Evolutionary conservation across 2,888 invertebrate genomes (phyloP), one percentile per base, ranked within the genome.

Genomic region (Euplagia quadripunctaria): DNA sequence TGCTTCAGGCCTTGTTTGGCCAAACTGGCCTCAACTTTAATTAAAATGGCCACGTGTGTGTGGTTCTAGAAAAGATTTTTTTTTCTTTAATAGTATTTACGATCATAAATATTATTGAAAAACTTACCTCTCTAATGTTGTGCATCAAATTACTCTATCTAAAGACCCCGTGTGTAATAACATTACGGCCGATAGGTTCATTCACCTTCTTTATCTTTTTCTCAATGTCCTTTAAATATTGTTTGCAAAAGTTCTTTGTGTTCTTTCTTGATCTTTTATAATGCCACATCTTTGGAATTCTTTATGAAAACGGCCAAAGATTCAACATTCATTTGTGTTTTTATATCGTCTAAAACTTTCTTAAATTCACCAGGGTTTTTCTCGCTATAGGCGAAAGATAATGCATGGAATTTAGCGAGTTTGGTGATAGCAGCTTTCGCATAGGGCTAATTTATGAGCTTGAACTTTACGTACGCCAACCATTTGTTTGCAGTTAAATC

Each of bases 351-450:
- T 14, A 64, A 4, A 20, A 72, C 49, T 12, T 68, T 20, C 11
- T 64, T 31, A 51, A 85, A 92, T 31, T 82, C 79, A 66, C 88
- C 83, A 4, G 89, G 90, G 20, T 86, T 43, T 61, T 87, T 83
- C 55, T 86, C 81, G 46, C 80, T 81, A 69, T 86, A 85, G 0
- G 89, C 91, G 6, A 91, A 83, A 0, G 91, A 91, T 1, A 92
- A 79, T 0, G 92, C 90, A 71, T 94, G 93, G 5, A 91, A 82
- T 73, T 88, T 90, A 0, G 90, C 92, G 66, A 92, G 73, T 12
- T 86, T 87, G 20, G 79, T 65, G 0, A 84, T 70, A 0, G 90
- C 86, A 41, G 91, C 88, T 17, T 84, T 83, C 14, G 77, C 82
- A 41, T 82, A 82, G 31, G 75, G 71, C 85, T 87, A 89, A 73